Evolutionary conservation across 2,888 invertebrate species (phyloP).

Genomic region (Lepidochrysops patricia): DNA sequence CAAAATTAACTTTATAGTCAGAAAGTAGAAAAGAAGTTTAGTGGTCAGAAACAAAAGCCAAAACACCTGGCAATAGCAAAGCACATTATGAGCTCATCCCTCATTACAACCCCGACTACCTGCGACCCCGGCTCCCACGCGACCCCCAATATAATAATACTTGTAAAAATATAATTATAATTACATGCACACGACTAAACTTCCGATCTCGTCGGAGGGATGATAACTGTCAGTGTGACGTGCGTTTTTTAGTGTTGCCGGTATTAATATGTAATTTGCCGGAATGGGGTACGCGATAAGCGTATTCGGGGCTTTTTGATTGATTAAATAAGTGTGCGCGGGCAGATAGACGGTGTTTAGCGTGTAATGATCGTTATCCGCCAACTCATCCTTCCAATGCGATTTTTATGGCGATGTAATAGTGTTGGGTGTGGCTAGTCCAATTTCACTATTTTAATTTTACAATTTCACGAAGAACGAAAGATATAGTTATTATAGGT

Average conservation of each 20-base stretch:
- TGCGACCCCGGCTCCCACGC: conserved; percentile 50
- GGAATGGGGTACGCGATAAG: conserved; percentile 59
- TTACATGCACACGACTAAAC: conserved; percentile 55
- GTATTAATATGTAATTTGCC: conserved; percentile 70
- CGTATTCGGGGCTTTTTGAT: conserved; percentile 55
- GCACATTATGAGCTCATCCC: conserved; percentile 54
- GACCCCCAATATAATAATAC: conserved; percentile 55
- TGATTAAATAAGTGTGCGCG: conserved; percentile 68
- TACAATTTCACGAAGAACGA: too few species aligned
- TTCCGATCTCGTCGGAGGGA: conserved; percentile 52
- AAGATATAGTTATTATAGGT: too few species aligned
- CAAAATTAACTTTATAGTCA: too few species aligned
- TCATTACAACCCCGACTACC: conserved; percentile 35
- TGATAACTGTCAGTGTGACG: conserved; percentile 48
- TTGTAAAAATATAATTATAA: conserved; percentile 68
- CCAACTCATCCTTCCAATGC: conserved; percentile 23
- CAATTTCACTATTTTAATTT: too few species aligned
- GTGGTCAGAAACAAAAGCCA: conserved; percentile 17
- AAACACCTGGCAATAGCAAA: conserved; percentile 53
- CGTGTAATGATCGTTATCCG: conserved; percentile 35
- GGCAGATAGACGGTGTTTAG: conserved; percentile 56
- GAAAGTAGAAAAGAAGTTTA: background rate
- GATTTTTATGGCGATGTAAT: conserved; percentile 6
- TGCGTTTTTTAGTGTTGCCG: conserved; percentile 56
- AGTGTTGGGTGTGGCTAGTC: too few species aligned